Base-by-base conservation (phyloP, 2,797 vertebrate genomes). In the Zenarchopterus dispar region DNA sequence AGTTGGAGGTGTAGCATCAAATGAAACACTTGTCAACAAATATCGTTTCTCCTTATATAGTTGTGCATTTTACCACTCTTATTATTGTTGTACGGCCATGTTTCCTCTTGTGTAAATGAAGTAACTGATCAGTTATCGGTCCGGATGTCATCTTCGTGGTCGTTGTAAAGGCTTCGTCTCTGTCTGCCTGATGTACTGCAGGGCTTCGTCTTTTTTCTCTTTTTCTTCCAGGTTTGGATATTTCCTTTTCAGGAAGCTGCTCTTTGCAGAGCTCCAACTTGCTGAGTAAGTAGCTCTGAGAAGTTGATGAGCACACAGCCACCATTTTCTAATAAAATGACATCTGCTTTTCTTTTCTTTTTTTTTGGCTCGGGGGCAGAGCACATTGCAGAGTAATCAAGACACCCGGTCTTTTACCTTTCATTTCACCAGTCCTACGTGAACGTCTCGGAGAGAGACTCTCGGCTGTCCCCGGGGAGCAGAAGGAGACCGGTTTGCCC, bases 261-360 rank as follows among this genome's bases (percentile, higher is more conserved):
- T 77, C 31, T 23, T 49, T 75, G 75, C 78, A 73, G 63, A 71
- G 62, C 41, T 67, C 39, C 47, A 81, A 63, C 62, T 68, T 78
- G 81, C 85, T 84, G 73, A 83, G 66, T 80, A 84, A 82, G 84
- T 59, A 53, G 48, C 53, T 70, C 18, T 4, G 36, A 52, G 26
- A 50, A 68, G 54, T 42, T 78, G 67, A 76, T 67, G 67, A 82
- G 64, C 41, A 56, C 42, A 24, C 41, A 62, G 60, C 70, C 36
- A 51, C 56, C 48, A 67, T 59, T 75, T 82, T 56, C 59, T 77
- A 44, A 77, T 77, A 62, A 78, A 84, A 72, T 70, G 28, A 62
- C 67, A 80, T 72, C 68, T 82, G 71, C 70, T 23, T 53, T 74
- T 75, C 75, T 19, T 31, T 31, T 31, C 3, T 39, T 39, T 49